Percentiles rank a stretch among this genome's conserved stretches.
Conservation (phyloP, 1,140 invertebrate genomes). For the Bombyx mori region ASM3026992v2 NC_085129.1:12712501-12713000, state of each 20-base stretch:
- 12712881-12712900: conserved; percentile 81
- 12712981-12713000: conserved; percentile 82
- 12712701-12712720: too few relatives aligned
- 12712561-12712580: not conserved
- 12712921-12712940: conserved; percentile 77
- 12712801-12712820: not conserved
- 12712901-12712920: conserved; percentile 80
- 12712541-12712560: too few relatives aligned
- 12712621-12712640: too few relatives aligned
- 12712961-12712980: conserved; percentile 86
- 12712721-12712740: too few relatives aligned
- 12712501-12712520: too few relatives aligned
- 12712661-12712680: too few relatives aligned
- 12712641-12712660: too few relatives aligned
- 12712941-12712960: conserved; percentile 93
- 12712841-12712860: conserved; percentile 78
- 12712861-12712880: conserved; percentile 76
- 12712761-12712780: too few relatives aligned
- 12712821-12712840: conserved; percentile 75
- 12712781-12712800: too few relatives aligned
- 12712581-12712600: not conserved
- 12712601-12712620: not conserved
- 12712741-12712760: too few relatives aligned
- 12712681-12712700: too few relatives aligned
- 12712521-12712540: conserved; percentile 1